phyloP scores from a whole-genome alignment of 2,797 vertebrate species.

The Acrossocheilus wenchowensis region DNA sequence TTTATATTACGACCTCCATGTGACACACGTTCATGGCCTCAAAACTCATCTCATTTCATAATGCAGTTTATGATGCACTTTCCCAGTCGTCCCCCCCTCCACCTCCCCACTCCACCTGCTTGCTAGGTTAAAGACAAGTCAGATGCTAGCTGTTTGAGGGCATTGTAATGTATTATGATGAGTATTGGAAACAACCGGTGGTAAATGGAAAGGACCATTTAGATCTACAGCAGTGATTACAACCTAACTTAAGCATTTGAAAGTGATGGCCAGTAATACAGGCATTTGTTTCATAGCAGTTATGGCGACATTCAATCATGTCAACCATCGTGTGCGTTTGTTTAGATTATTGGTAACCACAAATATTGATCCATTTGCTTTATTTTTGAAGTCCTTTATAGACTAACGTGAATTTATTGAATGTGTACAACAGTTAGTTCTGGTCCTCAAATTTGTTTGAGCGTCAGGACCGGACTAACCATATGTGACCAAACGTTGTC shows the following conservation, averaged over 20 bases:
- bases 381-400: neutral
- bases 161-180: conserved; percentile 24
- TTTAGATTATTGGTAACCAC: conserved; percentile 5
- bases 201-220: conserved; percentile 17
- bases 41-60: conserved; percentile 52
- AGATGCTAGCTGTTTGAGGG: conserved; percentile 18
- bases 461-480: neutral
- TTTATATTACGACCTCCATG: conserved; percentile 38
- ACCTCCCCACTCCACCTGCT: neutral
- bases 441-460: neutral
- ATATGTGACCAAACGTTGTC: neutral
- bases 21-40: conserved; percentile 45
- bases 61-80: conserved; percentile 43
- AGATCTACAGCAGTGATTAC: conserved; percentile 14
- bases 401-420: neutral
- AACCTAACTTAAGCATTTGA: conserved; percentile 6
- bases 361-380: conserved; percentile 3
- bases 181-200: conserved; percentile 28
- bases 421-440: neutral
- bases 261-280: neutral
- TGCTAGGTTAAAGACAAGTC: conserved; percentile 39
- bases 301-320: neutral
- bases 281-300: neutral
- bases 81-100: neutral
- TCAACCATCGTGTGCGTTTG: neutral